These are phyloP conservation scores for Marmota flaviventris DNA, from an alignment of 2,113 vertebrate species.

Conservation along the genomic window DNA sequence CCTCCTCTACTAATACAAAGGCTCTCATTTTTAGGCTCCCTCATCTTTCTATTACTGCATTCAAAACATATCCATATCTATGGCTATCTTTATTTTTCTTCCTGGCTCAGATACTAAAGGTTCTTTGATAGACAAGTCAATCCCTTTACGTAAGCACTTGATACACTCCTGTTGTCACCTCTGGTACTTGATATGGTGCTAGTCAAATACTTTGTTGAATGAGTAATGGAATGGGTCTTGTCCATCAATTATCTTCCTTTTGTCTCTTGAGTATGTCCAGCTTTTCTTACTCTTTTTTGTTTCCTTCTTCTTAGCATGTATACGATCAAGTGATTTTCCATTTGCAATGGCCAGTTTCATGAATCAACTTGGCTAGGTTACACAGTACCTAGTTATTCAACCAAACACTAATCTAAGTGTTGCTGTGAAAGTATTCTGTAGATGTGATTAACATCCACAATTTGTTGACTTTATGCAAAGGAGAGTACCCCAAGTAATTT, in stretches of 20 bases:
- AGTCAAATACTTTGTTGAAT: conserved; percentile 14
- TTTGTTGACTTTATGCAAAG: neutral
- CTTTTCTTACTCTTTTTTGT: neutral
- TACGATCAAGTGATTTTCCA: neutral
- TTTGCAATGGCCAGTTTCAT: neutral
- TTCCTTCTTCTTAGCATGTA: neutral
- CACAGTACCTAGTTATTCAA: neutral
- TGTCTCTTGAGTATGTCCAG: neutral
- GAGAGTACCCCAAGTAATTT: neutral
- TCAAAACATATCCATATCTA: neutral
- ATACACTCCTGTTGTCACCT: neutral
- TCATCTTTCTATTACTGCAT: neutral
- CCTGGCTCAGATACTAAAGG: neutral
- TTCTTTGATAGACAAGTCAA: neutral
- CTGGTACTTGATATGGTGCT: neutral
- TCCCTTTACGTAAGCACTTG: neutral
- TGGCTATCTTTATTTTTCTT: neutral
- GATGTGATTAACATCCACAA: neutral
- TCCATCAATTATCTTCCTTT: neutral
- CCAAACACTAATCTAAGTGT: neutral
- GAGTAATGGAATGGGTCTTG: neutral
- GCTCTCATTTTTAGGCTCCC: neutral
- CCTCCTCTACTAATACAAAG: neutral
- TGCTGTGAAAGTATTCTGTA: neutral
- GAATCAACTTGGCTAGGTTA: neutral